phyloP scores from a whole-genome alignment of 2,888 invertebrate species.

The Therioaphis trifolii region DNA sequence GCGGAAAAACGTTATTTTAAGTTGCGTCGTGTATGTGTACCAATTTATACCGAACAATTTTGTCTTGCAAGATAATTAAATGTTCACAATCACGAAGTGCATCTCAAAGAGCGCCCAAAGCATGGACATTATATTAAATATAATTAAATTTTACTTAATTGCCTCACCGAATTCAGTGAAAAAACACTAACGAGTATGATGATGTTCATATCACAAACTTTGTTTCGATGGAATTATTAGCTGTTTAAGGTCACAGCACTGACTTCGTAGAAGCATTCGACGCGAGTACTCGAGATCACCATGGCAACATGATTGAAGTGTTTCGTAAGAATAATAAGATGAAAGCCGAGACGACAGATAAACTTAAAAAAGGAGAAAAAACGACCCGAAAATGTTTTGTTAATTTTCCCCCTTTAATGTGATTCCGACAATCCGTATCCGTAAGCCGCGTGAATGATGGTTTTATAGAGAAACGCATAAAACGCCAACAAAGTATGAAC shows the following conservation, averaged over 20 bases:
- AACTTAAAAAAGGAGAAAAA: not conserved
- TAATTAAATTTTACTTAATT: too few relatives aligned
- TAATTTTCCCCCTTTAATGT: too few relatives aligned
- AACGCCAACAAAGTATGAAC: too few relatives aligned
- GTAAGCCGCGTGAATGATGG: too few relatives aligned
- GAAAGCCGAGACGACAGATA: not conserved
- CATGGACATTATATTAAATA: too few relatives aligned
- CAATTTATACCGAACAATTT: not conserved
- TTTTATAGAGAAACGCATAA: too few relatives aligned
- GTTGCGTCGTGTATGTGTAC: not conserved
- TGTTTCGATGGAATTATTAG: not conserved
- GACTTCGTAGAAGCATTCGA: not conserved
- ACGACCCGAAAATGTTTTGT: too few relatives aligned
- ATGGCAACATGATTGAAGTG: not conserved
- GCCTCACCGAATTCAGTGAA: not conserved
- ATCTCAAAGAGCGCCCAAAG: too few relatives aligned
- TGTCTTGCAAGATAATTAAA: too few relatives aligned
- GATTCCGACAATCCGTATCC: too few relatives aligned
- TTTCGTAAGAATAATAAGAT: not conserved
- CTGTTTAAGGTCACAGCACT: not conserved
- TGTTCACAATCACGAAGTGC: too few relatives aligned
- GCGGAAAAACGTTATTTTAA: too few relatives aligned
- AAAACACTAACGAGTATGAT: not conserved
- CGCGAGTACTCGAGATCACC: not conserved
- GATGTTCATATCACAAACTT: not conserved